Evolutionary conservation across 2,888 invertebrate genomes (phyloP).

Genomic region (Thera obeliscata): DNA sequence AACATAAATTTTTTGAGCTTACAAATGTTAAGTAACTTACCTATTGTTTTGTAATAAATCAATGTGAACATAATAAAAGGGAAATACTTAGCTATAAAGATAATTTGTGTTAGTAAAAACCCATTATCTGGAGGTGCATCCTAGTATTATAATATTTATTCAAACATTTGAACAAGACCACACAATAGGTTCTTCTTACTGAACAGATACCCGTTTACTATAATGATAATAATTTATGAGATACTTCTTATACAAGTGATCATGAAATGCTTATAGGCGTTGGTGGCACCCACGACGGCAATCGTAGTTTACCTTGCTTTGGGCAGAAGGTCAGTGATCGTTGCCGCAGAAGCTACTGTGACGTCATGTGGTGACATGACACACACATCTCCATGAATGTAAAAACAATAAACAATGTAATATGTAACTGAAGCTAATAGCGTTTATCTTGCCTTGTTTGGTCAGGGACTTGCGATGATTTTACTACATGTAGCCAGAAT

Average conservation of each 20-base stretch:
- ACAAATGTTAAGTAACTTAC: neutral
- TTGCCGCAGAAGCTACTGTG: slow-evolving; percentile 50
- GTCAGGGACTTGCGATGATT: slow-evolving; percentile 6
- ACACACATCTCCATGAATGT: slow-evolving; percentile 47
- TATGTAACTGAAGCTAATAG: slow-evolving; percentile 28
- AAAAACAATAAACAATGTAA: slow-evolving; percentile 56
- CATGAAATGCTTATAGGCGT: slow-evolving; percentile 12
- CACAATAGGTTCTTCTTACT: neutral
- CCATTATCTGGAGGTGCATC: too few relatives aligned
- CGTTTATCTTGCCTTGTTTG: slow-evolving; percentile 36
- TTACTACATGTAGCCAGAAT: neutral
- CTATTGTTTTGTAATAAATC: neutral
- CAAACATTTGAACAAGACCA: too few relatives aligned
- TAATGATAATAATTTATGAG: neutral
- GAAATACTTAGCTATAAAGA: neutral
- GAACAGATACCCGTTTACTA: neutral
- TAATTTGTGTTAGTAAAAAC: too few relatives aligned
- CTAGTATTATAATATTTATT: too few relatives aligned
- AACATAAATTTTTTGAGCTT: neutral
- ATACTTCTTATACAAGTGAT: slow-evolving; percentile 6
- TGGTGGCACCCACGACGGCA: slow-evolving; percentile 48
- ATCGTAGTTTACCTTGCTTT: slow-evolving; percentile 45
- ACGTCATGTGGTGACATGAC: slow-evolving; percentile 53
- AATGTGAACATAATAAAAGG: neutral
- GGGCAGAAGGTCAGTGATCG: slow-evolving; percentile 56